phyloP scores from a whole-genome alignment of 2,797 vertebrate genomes.

The Crenichthys baileyi region DNA sequence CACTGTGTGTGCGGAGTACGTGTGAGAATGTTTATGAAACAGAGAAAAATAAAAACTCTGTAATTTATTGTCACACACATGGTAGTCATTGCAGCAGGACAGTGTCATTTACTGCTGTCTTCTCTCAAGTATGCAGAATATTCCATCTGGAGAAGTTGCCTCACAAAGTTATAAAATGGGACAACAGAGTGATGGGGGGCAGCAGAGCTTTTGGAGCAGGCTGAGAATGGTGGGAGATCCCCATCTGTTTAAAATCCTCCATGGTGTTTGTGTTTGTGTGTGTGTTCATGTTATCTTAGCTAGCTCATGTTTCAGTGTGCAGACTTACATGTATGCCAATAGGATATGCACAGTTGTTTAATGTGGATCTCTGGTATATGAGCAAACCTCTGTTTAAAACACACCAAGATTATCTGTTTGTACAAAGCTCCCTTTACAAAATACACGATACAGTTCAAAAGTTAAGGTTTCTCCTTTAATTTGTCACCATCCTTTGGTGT shows the following conservation, averaged over 20 bases:
- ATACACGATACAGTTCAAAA: conserved; percentile 3
- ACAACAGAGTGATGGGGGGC: conserved; percentile 50
- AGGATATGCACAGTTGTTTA: not conserved
- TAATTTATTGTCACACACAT: conserved; percentile 79
- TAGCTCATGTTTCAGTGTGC: not conserved
- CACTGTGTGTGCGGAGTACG: conserved; percentile 43
- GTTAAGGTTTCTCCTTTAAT: conserved; percentile 1
- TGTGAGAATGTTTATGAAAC: conserved; percentile 78
- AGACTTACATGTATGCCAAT: not conserved
- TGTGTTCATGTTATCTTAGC: conserved; percentile 25
- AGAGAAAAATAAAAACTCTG: conserved; percentile 66
- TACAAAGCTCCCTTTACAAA: not conserved
- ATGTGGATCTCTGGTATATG: too few species aligned
- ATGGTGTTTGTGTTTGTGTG: conserved; percentile 16
- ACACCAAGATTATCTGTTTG: not conserved
- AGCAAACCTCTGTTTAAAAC: too few species aligned
- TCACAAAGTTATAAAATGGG: conserved; percentile 59
- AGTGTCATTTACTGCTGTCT: conserved; percentile 73
- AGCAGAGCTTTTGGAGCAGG: conserved; percentile 32
- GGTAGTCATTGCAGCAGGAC: conserved; percentile 76
- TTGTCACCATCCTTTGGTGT: not conserved
- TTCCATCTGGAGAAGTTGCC: conserved; percentile 68
- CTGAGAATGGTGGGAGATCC: conserved; percentile 50
- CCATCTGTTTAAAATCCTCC: conserved; percentile 51
- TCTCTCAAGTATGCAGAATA: conserved; percentile 70